Percentiles rank a stretch among this genome's conserved stretches.
Conservation (phyloP, 2,888 invertebrate genomes). For the Uloborus plumipes region DNA sequence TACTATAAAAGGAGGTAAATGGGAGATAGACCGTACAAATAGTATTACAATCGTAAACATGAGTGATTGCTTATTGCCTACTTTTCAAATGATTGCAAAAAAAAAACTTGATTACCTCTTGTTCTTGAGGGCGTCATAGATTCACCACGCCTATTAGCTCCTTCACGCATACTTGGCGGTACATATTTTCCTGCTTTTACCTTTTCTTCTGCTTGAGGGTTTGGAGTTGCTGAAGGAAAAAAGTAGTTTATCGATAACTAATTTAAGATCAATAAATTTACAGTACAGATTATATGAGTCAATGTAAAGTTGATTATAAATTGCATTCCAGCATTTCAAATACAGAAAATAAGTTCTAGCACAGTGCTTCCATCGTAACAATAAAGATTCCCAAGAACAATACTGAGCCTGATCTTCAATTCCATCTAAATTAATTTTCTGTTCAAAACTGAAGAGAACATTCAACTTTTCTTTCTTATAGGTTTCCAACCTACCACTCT, state of each 20-base stretch:
- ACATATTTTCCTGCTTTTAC: conserved; percentile 75
- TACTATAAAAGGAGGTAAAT: too few species aligned
- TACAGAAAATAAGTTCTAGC: neutral
- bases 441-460: too few species aligned
- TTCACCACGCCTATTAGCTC: conserved; percentile 81
- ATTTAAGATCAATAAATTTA: neutral
- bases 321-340: neutral
- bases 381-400: too few species aligned
- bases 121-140: conserved; percentile 75
- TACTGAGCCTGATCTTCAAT: too few species aligned
- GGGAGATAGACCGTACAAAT: too few species aligned
- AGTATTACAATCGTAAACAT: too few species aligned
- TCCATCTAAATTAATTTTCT: too few species aligned
- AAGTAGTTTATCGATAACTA: neutral
- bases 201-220: conserved; percentile 68
- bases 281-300: neutral
- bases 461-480: too few species aligned
- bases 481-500: too few species aligned
- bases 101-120: conserved; percentile 67
- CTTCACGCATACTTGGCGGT: conserved; percentile 90
- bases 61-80: too few species aligned
- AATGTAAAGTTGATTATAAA: neutral
- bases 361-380: too few species aligned
- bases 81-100: too few species aligned
- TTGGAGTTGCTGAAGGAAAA: conserved; percentile 64